phyloP scores from a whole-genome alignment of 2,797 vertebrate genomes.

The Cuniculus paca region DNA sequence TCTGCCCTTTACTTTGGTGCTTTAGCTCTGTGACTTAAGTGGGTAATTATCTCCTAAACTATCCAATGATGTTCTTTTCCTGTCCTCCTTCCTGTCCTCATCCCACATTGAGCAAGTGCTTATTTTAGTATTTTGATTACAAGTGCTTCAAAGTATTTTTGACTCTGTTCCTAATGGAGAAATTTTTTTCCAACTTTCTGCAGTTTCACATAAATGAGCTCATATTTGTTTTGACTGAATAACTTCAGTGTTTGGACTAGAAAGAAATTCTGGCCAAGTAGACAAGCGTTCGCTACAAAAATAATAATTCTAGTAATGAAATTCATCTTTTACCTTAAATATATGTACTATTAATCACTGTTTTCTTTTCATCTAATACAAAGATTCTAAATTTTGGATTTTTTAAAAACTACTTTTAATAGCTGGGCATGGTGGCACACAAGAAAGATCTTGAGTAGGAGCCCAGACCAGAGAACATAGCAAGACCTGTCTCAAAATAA shows the following conservation, averaged over 20 bases:
- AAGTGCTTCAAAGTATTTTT: conserved; percentile 69
- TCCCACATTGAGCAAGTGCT: background rate
- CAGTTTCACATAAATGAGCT: conserved; percentile 55
- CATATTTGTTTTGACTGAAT: conserved; percentile 62
- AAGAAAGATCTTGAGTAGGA: background rate
- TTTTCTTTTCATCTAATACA: conserved; percentile 41
- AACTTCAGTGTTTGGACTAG: conserved; percentile 28
- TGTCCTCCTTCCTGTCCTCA: background rate
- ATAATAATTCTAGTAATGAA: conserved; percentile 39
- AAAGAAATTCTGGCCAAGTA: conserved; percentile 57
- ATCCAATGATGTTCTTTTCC: background rate
- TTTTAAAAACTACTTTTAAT: background rate
- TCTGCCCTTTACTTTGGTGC: background rate
- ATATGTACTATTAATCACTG: background rate
- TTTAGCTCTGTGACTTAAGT: conserved; percentile 50
- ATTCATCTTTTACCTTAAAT: conserved; percentile 49
- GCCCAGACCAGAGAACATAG: background rate
- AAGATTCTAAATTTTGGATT: conserved; percentile 41
- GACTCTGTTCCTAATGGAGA: conserved; percentile 48
- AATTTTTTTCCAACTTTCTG: conserved; percentile 10
- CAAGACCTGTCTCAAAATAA: background rate
- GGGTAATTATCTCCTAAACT: conserved; percentile 20
- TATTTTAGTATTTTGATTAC: conserved; percentile 68
- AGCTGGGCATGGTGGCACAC: background rate
- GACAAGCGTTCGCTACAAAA: conserved; percentile 56